Evolutionary conservation across 2,888 invertebrate species (phyloP).

Genomic region (Helobdella robusta): DNA sequence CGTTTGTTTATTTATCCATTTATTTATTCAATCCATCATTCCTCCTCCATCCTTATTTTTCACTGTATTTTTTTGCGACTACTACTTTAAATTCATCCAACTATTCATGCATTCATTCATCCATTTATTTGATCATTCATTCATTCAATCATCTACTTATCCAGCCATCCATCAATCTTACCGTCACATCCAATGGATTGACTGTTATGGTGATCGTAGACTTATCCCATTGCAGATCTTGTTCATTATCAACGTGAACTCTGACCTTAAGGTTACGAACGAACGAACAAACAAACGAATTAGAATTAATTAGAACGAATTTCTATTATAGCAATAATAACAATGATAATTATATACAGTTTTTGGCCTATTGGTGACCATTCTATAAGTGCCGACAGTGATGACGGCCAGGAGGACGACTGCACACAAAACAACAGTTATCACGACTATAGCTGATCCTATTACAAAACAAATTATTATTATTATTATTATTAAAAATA

Average conservation of each 20-base stretch:
- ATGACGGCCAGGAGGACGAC: constrained; percentile 17
- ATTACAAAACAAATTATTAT: background rate
- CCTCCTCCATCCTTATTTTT: too few species aligned
- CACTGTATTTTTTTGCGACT: too few species aligned
- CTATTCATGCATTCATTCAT: too few species aligned
- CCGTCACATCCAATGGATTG: constrained; percentile 11
- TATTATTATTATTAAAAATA: background rate
- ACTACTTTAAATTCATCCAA: too few species aligned
- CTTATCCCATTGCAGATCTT: constrained; percentile 2
- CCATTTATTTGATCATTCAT: too few species aligned
- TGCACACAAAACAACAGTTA: constrained; percentile 13
- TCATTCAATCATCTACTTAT: too few species aligned
- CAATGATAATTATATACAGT: constrained; percentile 53
- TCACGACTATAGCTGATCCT: constrained; percentile 6
- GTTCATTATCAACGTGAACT: constrained; percentile 13
- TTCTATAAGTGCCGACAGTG: constrained; percentile 55
- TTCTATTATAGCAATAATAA: background rate
- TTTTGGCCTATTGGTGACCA: constrained; percentile 75
- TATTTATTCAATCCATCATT: too few species aligned
- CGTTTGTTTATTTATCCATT: too few species aligned
- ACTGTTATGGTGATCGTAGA: constrained; percentile 23
- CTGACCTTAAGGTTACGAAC: too few species aligned
- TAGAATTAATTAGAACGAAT: too few species aligned
- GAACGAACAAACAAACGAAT: too few species aligned
- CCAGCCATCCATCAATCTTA: too few species aligned